Conservation (phyloP, 2,113 vertebrate species). For the Aplodontia rufa region DNA sequence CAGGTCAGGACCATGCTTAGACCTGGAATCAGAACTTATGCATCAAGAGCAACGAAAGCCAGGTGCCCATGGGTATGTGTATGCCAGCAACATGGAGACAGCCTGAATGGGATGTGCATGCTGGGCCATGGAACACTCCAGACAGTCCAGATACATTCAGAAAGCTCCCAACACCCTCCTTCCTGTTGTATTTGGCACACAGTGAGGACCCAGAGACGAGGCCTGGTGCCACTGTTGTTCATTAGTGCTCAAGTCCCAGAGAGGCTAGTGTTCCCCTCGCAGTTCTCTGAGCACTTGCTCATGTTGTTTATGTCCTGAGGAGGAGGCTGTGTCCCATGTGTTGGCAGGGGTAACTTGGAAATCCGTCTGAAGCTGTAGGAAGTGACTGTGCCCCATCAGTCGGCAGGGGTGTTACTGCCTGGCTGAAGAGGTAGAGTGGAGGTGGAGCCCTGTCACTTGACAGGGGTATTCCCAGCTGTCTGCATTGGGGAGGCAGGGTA, state of each 20-base stretch:
- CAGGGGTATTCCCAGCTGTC: constrained; percentile 64
- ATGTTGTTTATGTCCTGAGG: background rate
- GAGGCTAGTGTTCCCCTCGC: background rate
- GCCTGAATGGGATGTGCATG: background rate
- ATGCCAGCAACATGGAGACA: background rate
- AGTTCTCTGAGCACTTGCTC: background rate
- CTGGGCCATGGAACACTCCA: background rate
- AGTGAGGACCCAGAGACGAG: background rate
- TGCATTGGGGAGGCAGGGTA: constrained; percentile 39
- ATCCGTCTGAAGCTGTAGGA: constrained; percentile 31
- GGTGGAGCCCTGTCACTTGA: constrained; percentile 38
- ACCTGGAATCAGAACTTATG: background rate
- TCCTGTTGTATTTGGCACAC: background rate
- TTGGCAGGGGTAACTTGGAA: constrained; percentile 12
- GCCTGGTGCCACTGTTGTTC: background rate
- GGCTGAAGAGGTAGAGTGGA: background rate
- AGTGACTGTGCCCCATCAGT: constrained; percentile 10
- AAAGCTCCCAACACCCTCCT: background rate
- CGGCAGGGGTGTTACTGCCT: constrained; percentile 24
- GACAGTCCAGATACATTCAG: background rate
- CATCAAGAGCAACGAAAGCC: background rate
- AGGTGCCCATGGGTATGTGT: background rate
- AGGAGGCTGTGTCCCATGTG: background rate
- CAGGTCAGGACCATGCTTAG: background rate
- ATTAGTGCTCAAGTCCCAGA: background rate